These are phyloP conservation scores for Peribatodes rhomboidaria DNA, from an alignment of 2,888 invertebrate species.

Conservation along the genomic window DNA sequence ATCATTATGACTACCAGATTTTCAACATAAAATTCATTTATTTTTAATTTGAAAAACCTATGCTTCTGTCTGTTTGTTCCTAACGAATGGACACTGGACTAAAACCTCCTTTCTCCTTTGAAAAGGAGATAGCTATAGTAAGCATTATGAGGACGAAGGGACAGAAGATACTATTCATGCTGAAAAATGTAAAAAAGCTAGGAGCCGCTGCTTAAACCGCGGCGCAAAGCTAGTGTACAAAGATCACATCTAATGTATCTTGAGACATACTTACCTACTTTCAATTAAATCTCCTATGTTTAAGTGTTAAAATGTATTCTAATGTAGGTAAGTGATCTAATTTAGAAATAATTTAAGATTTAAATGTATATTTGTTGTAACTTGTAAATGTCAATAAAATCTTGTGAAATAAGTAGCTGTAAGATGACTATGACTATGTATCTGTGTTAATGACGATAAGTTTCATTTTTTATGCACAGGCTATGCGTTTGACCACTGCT, in stretches of 20 bases:
- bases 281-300: slow-evolving; percentile 31
- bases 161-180: neutral
- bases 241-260: slow-evolving; percentile 59
- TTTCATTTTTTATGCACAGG: slow-evolving; percentile 3
- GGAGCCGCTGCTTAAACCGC: neutral
- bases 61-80: too few relatives aligned
- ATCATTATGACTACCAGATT: too few relatives aligned
- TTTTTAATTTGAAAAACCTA: too few relatives aligned
- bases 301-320: slow-evolving; percentile 65
- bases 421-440: slow-evolving; percentile 9
- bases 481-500: too few relatives aligned
- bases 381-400: slow-evolving; percentile 53
- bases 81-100: too few relatives aligned
- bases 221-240: neutral
- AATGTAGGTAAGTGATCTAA: slow-evolving; percentile 56
- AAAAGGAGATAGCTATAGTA: too few relatives aligned
- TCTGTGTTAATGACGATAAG: slow-evolving; percentile 45
- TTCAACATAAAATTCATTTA: too few relatives aligned
- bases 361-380: slow-evolving; percentile 71
- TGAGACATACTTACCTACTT: slow-evolving; percentile 10
- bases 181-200: neutral
- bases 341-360: slow-evolving; percentile 56
- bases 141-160: too few relatives aligned
- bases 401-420: slow-evolving; percentile 20
- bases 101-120: too few relatives aligned